Base-by-base conservation (phyloP, 2,888 invertebrate species). In the Leucophenga maculata region DNA sequence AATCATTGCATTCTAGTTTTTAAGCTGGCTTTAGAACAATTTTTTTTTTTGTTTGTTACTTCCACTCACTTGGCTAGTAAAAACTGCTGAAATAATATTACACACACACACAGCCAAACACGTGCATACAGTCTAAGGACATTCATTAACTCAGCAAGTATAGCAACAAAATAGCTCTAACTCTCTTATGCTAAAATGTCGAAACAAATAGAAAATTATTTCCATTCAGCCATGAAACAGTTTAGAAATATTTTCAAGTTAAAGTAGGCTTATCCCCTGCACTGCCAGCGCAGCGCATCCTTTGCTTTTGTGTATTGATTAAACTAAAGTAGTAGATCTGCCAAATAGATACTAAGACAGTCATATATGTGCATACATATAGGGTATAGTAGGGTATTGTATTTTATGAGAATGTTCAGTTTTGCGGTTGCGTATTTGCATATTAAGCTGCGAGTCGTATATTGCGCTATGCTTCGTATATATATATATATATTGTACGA, bases 191-290 rank as follows among this genome's bases (percentile, higher is more conserved):
- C 39, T 39, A 39, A 39, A 39, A 39, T 39, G 11, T 39, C 50
- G 50, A 50, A 50, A 50, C 50, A 50, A n/a, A 50, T 6, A n/a
- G 16, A n/a, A n/a, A 48, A n/a, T 50, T 6, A 6, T 50, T 16
- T 18, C 16, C 16, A 50, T n/a, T 50, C 16, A 50, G 1, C 9
- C 50, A 50, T n/a, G 16, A 39, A 50, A 18, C 8, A 50, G 50
- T 57, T 26, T 65, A 54, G 78, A 78, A 80, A 81, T 82, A 82
- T 81, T 81, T 81, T 81, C 80, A 80, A 81, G 80, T 81, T 82
- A 81, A 82, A 81, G 80, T 75, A 75, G 80, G 82, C 79, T 81
- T 82, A 81, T 79, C 81, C 81, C 18, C 11, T 39, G 8, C 39
- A 9, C 11, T 39, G 18, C 44, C 59, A 66, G 67, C n/a, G n/a